Conservation (phyloP, 2,888 invertebrate species). For the Pantelozetes paolii region DNA sequence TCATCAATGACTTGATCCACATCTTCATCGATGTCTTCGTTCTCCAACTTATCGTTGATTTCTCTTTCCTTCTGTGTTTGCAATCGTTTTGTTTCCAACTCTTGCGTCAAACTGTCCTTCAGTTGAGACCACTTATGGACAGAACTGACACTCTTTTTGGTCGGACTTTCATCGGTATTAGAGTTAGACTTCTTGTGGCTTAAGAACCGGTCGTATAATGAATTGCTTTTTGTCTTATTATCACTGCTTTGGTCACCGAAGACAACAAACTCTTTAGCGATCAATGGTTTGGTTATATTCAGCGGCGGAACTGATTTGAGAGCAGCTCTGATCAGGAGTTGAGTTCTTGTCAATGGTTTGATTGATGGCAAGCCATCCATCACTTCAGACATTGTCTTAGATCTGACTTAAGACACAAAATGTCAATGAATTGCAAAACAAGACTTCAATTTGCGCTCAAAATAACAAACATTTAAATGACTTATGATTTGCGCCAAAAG, state of each 20-base stretch:
- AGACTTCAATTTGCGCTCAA: too few relatives aligned
- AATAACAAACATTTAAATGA: too few relatives aligned
- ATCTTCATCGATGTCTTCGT: not conserved
- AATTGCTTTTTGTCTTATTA: not conserved
- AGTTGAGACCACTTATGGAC: constrained; percentile 5
- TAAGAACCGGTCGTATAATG: not conserved
- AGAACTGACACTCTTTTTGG: not conserved
- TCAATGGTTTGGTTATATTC: not conserved
- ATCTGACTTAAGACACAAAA: too few relatives aligned
- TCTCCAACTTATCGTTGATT: constrained; percentile 12
- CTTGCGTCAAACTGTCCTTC: constrained; percentile 1
- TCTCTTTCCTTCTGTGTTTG: not conserved
- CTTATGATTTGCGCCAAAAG: too few relatives aligned
- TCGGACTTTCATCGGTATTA: not conserved
- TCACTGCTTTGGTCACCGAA: not conserved
- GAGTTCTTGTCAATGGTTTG: not conserved
- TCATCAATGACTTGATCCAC: not conserved
- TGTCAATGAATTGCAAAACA: too few relatives aligned
- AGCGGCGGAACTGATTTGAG: constrained; percentile 1
- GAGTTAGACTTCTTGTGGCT: not conserved
- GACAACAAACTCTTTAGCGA: not conserved
- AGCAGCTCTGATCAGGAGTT: not conserved
- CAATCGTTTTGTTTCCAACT: not conserved
- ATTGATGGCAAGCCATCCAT: constrained; percentile 7
- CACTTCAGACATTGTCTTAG: not conserved